A percentile compares a stretch with the other conserved stretches of the same genome.
Conservation (phyloP, 2,113 vertebrate species). For the Python bivittatus region DNA sequence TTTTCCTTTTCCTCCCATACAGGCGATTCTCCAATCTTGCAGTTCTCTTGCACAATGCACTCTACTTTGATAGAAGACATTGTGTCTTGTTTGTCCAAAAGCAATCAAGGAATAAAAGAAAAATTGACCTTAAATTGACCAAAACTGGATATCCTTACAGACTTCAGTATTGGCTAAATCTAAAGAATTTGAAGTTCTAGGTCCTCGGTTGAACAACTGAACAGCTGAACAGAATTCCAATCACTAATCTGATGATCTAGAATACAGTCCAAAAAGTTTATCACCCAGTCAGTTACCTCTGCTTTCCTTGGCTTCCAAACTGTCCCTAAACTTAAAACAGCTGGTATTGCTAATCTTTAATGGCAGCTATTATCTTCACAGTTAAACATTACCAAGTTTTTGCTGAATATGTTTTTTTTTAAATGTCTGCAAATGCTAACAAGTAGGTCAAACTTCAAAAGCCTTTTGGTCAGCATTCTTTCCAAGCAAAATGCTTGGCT, state of each 20-base stretch:
- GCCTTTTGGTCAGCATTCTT: neutral
- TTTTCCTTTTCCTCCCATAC: constrained; percentile 87
- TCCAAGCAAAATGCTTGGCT: neutral
- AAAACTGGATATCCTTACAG: neutral
- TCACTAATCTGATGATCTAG: neutral
- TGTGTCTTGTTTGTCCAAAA: constrained; percentile 18
- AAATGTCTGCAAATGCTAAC: neutral
- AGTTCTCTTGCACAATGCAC: constrained; percentile 71
- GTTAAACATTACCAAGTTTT: constrained; percentile 22
- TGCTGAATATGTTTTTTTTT: neutral
- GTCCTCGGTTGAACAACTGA: neutral
- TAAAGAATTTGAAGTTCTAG: neutral
- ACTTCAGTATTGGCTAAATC: neutral
- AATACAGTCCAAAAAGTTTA: neutral
- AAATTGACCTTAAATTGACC: neutral
- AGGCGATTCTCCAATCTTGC: constrained; percentile 83
- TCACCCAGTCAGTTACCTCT: neutral
- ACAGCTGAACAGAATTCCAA: neutral
- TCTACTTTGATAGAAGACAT: constrained; percentile 87
- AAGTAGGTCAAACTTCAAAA: constrained; percentile 14
- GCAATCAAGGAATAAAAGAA: neutral
- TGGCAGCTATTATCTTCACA: neutral
- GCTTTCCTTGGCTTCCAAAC: neutral
- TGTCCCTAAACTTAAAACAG: neutral
- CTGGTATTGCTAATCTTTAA: constrained; percentile 20